Base-by-base conservation (phyloP, 1,140 invertebrate species). In the Lepidurus packardi region DNA sequence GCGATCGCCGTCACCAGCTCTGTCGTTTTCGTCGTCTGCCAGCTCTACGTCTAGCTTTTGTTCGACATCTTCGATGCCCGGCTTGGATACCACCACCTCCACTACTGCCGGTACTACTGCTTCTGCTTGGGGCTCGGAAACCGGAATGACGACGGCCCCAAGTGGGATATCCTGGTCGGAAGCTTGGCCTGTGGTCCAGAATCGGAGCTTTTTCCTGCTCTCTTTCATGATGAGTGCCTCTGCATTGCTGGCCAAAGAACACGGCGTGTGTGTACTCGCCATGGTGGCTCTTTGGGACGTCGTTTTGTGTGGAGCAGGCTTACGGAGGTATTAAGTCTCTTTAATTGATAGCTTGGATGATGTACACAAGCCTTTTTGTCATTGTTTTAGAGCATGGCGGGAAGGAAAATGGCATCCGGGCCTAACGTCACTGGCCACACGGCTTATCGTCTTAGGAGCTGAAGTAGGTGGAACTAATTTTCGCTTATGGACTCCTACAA, bases 191-290 rank as follows among this genome's bases (percentile, higher is more conserved):
- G 16, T 65, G 53, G 53, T 65, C 16, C 53, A 65, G 53, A 65
- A 65, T 65, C 53, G 53, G 16, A 16, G 53, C 53, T 65, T n/a
- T 16, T 65, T 65, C 53, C 21, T 65, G 53, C 53, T 65, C 53
- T 65, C 53, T 16, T 65, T 65, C 53, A n/a, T 65, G 53, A 41
- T 79, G 43, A 42, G 47, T 34, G 75, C 45, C 25, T 65, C 45
- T 45, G 78, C 75, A 42, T 73, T 76, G 34, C 11, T 76, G 34
- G 44, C 53, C 45, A 79, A 79, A 77, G 78, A 79, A 47, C 78
- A 79, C 53, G 78, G 78, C 44, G 44, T 79, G 16, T 44, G 75
- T 43, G 75, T 45, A 25, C 41, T 79, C n/a, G 73, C 75, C 5
- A 73, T 77, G 75, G 74, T 76, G 16, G 41, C 45, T 11, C 24